Base-by-base conservation (phyloP, 2,113 vertebrate genomes). In the Tinamus guttatus region DNA sequence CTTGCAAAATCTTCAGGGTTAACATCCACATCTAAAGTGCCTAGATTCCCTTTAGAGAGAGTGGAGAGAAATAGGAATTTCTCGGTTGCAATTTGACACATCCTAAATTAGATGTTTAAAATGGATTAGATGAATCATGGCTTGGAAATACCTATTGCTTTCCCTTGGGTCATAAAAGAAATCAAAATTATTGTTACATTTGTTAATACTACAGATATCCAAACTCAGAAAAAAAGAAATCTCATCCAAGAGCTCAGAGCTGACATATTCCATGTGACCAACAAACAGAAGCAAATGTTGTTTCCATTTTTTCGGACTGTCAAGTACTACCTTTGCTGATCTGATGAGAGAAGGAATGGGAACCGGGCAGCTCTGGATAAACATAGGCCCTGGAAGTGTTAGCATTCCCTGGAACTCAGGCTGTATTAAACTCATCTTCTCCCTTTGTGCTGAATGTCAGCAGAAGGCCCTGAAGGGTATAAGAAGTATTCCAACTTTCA, bases 41-140 rank as follows among this genome's bases (percentile, higher is more conserved):
- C 71, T 58, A 70, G 64, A 52, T 8, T 73, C 13, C 19, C 3
- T n/a, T 76, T 69, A 71, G 7, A 32, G 20, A 73, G 12, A 60
- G 17, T 7, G 15, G 47, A 49, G 41, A 87, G 59, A 95, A 94
- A 87, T 3, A 80, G 54, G 49, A 74, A 69, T 36, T 87, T 82
- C 49, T 94, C 54, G 14, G n/a, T 32, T 70, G n/a, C 22, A 19
- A 36, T 70, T 85, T 74, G 6, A 77, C 59, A 54, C 38, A 67
- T n/a, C 9, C 85, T 83, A 93, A 90, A 82, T 85, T 75, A 20
- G 2, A 49, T 36, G 20, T 76, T 95, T 52, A 24, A 80, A 63
- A 87, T 69, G 5, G 3, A 85, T 34, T 74, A 60, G 30, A 80
- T 73, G 36, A 94, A 82, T 80, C 59, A 67, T 8, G 11, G 9